Base-by-base conservation (phyloP, 1,140 invertebrate species). In the Trichomalopsis sarcophagae region DNA sequence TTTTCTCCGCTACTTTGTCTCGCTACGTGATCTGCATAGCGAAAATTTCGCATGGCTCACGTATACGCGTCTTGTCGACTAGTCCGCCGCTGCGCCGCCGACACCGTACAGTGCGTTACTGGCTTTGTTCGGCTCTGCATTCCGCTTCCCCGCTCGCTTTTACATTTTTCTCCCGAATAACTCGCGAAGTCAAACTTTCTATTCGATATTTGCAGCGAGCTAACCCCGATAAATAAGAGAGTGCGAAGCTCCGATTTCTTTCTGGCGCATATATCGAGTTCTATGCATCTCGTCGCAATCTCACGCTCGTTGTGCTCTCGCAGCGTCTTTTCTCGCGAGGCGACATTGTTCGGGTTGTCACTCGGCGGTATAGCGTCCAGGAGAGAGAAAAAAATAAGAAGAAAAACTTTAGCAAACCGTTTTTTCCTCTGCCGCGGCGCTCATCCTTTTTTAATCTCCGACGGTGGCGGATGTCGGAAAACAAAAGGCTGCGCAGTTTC, bases 401-500 rank as follows among this genome's bases (percentile, higher is more conserved):
- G 7, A 13, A 27, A 73, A 73, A 73, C 69, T 73, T 73, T 33
- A 73, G 33, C 27, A 30, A 73, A 73, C 33, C 69, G 14, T n/a
- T 73, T 36, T 73, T 73, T 73, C 27, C 7, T 33, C 69, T 11
- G 27, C 27, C 27, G 27, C 27, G 5, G 1, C 21, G 6, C 69
- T 73, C 69, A 13, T 36, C 14, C 69, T 73, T 36, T 73, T 36
- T 73, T 36, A 36, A 27, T 36, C 69, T 73, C 21, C 10, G 33
- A 6, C 33, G 33, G 33, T 6, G 33, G 33, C 33, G 27, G 11
- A 36, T 36, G 69, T 27, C 27, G 69, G 69, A 27, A 36, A 73
- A 73, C 69, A 73, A 73, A 73, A 62, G 55, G 27, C 69, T 11
- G 69, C 30, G 69, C 69, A 27, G 69, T 73, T 73, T 73, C 69